These are phyloP conservation scores for Zingel zingel DNA, from an alignment of 2,113 vertebrate species.

Conservation along the genomic window DNA sequence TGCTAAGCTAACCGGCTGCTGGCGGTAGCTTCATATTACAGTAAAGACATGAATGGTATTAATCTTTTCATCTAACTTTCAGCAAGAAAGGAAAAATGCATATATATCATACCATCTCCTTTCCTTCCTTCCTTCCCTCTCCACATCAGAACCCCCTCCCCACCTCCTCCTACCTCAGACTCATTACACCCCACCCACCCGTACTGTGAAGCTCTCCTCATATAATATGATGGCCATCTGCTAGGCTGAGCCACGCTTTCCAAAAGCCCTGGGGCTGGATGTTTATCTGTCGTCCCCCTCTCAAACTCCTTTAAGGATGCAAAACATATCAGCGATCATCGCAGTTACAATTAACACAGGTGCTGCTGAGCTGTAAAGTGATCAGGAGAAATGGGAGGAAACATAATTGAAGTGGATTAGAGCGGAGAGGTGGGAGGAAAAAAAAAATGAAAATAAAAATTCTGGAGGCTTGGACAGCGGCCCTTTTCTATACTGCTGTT, in stretches of 20 bases:
- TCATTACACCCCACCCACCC: slow-evolving; percentile 79
- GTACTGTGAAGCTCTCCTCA: slow-evolving; percentile 67
- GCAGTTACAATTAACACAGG: slow-evolving; percentile 82
- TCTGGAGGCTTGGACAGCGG: slow-evolving; percentile 75
- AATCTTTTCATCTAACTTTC: no score
- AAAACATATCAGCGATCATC: slow-evolving; percentile 81
- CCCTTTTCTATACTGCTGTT: slow-evolving; percentile 73
- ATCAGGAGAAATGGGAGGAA: slow-evolving; percentile 83
- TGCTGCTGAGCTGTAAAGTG: slow-evolving; percentile 82
- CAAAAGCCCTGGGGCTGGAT: slow-evolving; percentile 78
- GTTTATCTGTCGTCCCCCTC: slow-evolving; percentile 80
- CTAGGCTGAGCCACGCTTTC: slow-evolving; percentile 79
- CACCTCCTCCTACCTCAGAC: slow-evolving; percentile 59
- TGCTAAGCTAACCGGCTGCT: neutral
- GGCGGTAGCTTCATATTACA: neutral
- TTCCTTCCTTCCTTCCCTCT: slow-evolving; percentile 20
- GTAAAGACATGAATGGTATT: neutral
- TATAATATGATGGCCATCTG: slow-evolving; percentile 85
- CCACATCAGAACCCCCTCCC: slow-evolving; percentile 42
- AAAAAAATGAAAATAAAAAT: slow-evolving; percentile 73
- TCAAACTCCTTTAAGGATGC: slow-evolving; percentile 82
- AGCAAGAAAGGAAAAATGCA: no score
- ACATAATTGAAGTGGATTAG: slow-evolving; percentile 83
- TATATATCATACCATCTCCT: neutral
- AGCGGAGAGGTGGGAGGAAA: slow-evolving; percentile 74